These are phyloP conservation scores for Idaea straminata DNA, from an alignment of 2,888 invertebrate genomes.

Conservation along the genomic window DNA sequence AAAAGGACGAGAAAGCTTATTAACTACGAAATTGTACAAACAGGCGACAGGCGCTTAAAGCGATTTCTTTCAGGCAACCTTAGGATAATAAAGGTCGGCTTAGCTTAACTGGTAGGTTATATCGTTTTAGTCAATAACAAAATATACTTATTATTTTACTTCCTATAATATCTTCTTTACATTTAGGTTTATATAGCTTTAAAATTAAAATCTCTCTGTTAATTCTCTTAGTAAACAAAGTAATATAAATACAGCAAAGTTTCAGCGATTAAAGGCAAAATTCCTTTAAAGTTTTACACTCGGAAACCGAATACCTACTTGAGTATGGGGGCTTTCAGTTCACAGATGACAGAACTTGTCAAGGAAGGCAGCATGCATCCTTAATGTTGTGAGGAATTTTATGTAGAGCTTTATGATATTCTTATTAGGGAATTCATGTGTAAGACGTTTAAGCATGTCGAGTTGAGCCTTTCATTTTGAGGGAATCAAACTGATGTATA, in stretches of 20 bases:
- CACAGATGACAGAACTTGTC: constrained; percentile 22
- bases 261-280: constrained; percentile 19
- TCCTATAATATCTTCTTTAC: background rate
- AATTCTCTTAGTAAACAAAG: background rate
- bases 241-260: constrained; percentile 5
- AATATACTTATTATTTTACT: too few species aligned
- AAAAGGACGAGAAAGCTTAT: too few species aligned
- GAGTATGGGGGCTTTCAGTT: constrained; percentile 17
- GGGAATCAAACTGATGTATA: background rate
- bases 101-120: too few species aligned
- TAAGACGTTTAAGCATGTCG: background rate
- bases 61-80: too few species aligned
- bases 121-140: too few species aligned
- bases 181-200: background rate
- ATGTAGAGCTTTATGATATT: constrained; percentile 4
- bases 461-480: background rate
- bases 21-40: too few species aligned
- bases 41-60: too few species aligned
- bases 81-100: too few species aligned
- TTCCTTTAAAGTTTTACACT: constrained; percentile 21
- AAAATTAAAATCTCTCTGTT: background rate
- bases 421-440: background rate
- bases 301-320: constrained; percentile 19
- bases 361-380: constrained; percentile 26
- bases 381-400: constrained; percentile 17